These are phyloP conservation scores for Campoplex capitator DNA, from an alignment of 2,888 invertebrate species.

Conservation along the genomic window DNA sequence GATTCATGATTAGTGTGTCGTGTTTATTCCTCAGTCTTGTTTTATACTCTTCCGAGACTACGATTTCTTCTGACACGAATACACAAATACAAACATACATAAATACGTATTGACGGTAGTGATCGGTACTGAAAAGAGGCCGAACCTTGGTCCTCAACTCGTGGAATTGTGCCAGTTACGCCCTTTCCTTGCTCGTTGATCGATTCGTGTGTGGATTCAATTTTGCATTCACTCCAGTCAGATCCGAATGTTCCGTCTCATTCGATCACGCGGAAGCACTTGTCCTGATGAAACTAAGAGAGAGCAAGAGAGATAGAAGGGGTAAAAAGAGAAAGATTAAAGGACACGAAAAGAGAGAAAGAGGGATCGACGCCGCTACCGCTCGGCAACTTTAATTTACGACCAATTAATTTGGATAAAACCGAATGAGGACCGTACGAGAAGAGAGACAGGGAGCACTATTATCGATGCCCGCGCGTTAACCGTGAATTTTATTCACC, in stretches of 20 bases:
- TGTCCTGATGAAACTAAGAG: slow-evolving; percentile 67
- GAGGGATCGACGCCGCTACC: slow-evolving; percentile 36
- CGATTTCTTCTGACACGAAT: background rate
- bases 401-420: slow-evolving; percentile 85
- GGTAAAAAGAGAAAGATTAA: slow-evolving; percentile 4
- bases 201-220: background rate
- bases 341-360: background rate
- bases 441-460: slow-evolving; percentile 70
- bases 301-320: slow-evolving; percentile 3
- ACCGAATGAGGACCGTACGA: slow-evolving; percentile 75
- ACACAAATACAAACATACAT: background rate
- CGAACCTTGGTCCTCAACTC: background rate
- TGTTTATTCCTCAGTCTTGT: background rate
- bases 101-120: background rate
- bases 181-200: background rate
- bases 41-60: background rate
- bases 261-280: slow-evolving; percentile 71
- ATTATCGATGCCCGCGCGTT: slow-evolving; percentile 83
- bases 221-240: slow-evolving; percentile 22
- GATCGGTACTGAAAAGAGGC: background rate
- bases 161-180: background rate
- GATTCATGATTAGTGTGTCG: background rate
- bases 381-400: slow-evolving; percentile 83
- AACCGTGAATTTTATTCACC: slow-evolving; percentile 79
- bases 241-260: slow-evolving; percentile 66